Conservation (phyloP, 2,888 invertebrate genomes). For the Agapostemon virescens region DNA sequence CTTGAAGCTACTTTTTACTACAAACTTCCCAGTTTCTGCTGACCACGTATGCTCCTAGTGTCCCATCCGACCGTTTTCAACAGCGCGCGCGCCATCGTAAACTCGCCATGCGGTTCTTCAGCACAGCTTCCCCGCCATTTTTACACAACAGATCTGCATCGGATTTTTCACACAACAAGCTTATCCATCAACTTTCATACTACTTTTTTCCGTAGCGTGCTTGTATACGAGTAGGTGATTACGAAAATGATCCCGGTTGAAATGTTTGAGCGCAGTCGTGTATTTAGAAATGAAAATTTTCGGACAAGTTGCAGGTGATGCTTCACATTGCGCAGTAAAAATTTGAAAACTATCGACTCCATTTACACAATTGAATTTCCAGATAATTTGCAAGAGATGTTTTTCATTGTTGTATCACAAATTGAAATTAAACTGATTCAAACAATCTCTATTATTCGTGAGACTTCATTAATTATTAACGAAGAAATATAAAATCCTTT, state of each 20-base stretch:
- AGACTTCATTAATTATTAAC: too few species aligned
- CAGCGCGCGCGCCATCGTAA: constrained; percentile 1
- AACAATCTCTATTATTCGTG: too few species aligned
- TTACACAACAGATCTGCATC: constrained; percentile 5
- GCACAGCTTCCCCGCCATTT: not conserved
- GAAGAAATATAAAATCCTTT: too few species aligned
- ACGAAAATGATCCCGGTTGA: not conserved
- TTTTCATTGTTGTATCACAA: too few species aligned
- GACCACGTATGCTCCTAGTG: constrained; percentile 13
- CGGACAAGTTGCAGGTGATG: too few species aligned
- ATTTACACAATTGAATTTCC: too few species aligned
- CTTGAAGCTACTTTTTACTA: constrained; percentile 6
- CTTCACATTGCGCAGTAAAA: too few species aligned
- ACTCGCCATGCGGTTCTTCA: constrained; percentile 2
- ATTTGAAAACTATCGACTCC: too few species aligned
- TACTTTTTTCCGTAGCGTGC: too few species aligned
- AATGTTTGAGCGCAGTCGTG: not conserved
- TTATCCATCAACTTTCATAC: not conserved
- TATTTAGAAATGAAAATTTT: not conserved
- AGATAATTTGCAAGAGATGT: too few species aligned
- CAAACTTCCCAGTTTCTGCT: constrained; percentile 11
- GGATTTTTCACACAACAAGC: not conserved
- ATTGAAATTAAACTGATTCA: not conserved
- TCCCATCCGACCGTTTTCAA: constrained; percentile 12
- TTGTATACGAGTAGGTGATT: not conserved